Conservation (phyloP, 2,888 invertebrate species). For the Sipha maydis region DNA sequence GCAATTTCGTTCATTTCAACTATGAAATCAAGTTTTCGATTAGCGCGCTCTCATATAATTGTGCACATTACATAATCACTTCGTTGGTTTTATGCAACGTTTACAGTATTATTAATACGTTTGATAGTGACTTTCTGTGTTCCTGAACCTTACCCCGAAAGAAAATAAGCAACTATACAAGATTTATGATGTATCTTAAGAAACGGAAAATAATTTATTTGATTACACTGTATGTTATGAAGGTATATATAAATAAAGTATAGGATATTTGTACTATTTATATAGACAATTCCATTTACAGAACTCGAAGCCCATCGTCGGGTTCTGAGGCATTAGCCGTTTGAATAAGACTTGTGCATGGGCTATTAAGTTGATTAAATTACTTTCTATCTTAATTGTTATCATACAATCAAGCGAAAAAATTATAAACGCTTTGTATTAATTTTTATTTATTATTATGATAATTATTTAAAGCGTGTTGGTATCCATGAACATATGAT, state of each 20-base stretch:
- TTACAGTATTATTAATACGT: not conserved
- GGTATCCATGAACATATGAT: too few species aligned
- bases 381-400: constrained; percentile 25
- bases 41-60: not conserved
- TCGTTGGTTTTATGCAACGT: not conserved
- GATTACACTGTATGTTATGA: not conserved
- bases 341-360: not conserved
- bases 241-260: not conserved
- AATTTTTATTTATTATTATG: not conserved
- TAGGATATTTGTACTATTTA: too few species aligned
- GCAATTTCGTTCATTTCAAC: not conserved
- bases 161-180: not conserved
- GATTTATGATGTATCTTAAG: not conserved
- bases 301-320: not conserved
- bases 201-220: not conserved
- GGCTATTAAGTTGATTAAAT: constrained; percentile 23
- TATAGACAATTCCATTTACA: constrained; percentile 8
- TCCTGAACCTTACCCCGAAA: not conserved
- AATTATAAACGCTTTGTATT: not conserved
- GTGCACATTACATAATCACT: not conserved
- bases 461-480: too few species aligned
- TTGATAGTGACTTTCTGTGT: not conserved
- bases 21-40: constrained; percentile 8
- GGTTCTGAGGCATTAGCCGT: not conserved
- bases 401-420: not conserved